phyloP scores from a whole-genome alignment of 2,888 invertebrate species.

The Seladonia tumulorum region DNA sequence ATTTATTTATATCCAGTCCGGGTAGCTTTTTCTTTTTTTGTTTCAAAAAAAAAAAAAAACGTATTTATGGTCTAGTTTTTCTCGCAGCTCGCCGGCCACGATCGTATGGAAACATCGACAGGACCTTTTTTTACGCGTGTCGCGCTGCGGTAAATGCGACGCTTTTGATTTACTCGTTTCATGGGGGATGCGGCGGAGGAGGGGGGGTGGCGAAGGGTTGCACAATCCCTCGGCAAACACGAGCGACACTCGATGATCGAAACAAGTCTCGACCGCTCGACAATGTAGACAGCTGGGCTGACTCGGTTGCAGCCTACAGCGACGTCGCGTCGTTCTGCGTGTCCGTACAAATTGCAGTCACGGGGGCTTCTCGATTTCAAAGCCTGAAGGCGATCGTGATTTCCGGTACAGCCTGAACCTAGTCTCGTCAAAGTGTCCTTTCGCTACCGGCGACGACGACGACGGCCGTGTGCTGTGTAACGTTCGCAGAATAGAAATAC shows the following conservation, averaged over 20 bases:
- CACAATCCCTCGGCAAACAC: constrained; percentile 34
- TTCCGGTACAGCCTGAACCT: constrained; percentile 55
- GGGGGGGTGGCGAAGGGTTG: not conserved
- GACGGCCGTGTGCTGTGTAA: not conserved
- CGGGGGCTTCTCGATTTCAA: constrained; percentile 59
- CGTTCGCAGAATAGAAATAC: constrained; percentile 14
- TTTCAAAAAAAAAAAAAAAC: not conserved
- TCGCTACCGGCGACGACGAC: constrained; percentile 3
- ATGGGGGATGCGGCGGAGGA: not conserved
- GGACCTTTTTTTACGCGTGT: constrained; percentile 20
- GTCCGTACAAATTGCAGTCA: constrained; percentile 54
- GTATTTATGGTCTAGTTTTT: constrained; percentile 41
- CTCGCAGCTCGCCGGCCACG: not conserved
- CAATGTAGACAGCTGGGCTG: constrained; percentile 19
- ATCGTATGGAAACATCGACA: constrained; percentile 28
- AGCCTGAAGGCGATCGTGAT: constrained; percentile 63
- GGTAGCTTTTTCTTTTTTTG: not conserved
- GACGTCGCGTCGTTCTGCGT: not conserved
- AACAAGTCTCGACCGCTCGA: constrained; percentile 31
- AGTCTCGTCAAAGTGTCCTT: constrained; percentile 40
- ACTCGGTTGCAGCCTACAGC: constrained; percentile 21
- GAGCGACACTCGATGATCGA: constrained; percentile 33
- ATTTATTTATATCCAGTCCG: not conserved
- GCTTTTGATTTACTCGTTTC: constrained; percentile 50
- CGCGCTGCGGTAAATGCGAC: constrained; percentile 31